Evolutionary conservation across 2,797 vertebrate genomes (phyloP), one percentile per base, ranked within the genome.

Genomic region (Catharus ustulatus): DNA sequence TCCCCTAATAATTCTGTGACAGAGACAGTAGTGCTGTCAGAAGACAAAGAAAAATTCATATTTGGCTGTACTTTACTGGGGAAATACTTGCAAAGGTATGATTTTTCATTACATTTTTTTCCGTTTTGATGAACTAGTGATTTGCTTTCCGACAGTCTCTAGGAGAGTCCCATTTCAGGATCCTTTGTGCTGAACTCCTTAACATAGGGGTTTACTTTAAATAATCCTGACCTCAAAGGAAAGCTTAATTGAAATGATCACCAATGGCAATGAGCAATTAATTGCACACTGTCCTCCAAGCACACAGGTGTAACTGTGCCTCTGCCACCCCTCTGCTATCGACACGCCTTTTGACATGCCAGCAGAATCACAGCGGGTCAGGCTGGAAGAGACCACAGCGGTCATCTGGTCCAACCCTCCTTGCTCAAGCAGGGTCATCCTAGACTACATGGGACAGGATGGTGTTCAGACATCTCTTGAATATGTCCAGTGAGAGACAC

Each of bases 161-260:
- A 43, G 18, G 21, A 87, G 13, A 11, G 55, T 43, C 17, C 27
- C 5, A 30, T 67, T 89, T 49, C 34, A 57, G 34, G 26, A 48
- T 34, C 8, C 4, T 24, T 72, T 86, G 14, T 58, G n/a, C n/a
- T 86, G 57, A 36, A 54, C 20, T 78, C 30, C 13, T 9, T 42
- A 45, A 30, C 17, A 13, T 27, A 19, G 3, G 2, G 12, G 1
- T 0, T 15, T 24, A 5, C 0, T 18, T 55, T 6, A 67, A 79
- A 18, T 16, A 45, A 13, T 81, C 38, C 23, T 54, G 36, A 18
- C 43, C 24, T 58, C 32, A 43, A 46, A 81, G 7, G 30, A 64
- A 69, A 74, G 7, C 11, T 86, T 64, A 51, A 54, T 22, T n/a
- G 13, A 24, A 94, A 40, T 6, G 43, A 14, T 54, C 24, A 43